phyloP scores from a whole-genome alignment of 53 echinoderm and acorn worm species.

The Luidia sarsii region DNA sequence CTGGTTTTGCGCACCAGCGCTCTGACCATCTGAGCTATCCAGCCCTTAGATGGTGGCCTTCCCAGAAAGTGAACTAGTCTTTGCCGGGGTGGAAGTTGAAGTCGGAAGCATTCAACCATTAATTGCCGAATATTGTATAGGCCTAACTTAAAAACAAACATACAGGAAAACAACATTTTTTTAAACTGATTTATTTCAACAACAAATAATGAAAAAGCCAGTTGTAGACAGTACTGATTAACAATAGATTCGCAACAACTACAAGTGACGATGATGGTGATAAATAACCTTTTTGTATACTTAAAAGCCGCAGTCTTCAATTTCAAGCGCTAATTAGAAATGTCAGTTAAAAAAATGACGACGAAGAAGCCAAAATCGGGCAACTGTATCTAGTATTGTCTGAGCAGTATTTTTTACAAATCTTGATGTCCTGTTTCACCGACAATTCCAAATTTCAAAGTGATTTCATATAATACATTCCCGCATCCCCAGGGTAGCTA shows the following conservation, averaged over 20 bases:
- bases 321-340: background rate
- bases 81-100: too few relatives aligned
- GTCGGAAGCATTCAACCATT: too few relatives aligned
- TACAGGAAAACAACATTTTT: background rate
- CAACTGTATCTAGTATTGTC: background rate
- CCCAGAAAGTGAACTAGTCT: too few relatives aligned
- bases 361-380: constrained; percentile 12
- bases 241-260: constrained; percentile 41
- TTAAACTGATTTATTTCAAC: constrained; percentile 26
- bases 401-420: background rate
- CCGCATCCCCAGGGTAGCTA: too few relatives aligned
- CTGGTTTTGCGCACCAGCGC: too few relatives aligned
- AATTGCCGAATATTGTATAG: too few relatives aligned
- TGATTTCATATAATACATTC: too few relatives aligned
- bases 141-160: too few relatives aligned
- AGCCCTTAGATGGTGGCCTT: too few relatives aligned
- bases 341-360: background rate
- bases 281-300: constrained; percentile 20
- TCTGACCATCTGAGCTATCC: too few relatives aligned
- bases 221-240: constrained; percentile 56
- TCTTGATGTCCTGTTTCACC: too few relatives aligned
- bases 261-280: constrained; percentile 35
- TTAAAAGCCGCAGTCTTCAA: constrained; percentile 26
- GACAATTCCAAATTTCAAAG: too few relatives aligned
- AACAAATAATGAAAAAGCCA: constrained; percentile 48